phyloP scores from a whole-genome alignment of 2,113 vertebrate species.

The Sialia sialis region DNA sequence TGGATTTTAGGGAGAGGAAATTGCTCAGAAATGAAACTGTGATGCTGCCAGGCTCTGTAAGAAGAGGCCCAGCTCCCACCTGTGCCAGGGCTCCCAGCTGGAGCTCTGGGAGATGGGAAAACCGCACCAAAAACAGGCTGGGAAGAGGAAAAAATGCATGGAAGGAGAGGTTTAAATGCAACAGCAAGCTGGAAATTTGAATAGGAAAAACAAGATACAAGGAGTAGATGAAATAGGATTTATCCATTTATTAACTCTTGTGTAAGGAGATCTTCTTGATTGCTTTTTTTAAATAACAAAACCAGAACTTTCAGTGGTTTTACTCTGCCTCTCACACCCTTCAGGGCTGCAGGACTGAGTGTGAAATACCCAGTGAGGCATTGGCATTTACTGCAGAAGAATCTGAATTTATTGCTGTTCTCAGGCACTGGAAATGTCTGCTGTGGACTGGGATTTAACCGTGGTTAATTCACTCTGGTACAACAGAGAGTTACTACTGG shows the following conservation, averaged over 20 bases:
- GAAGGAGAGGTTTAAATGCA: neutral
- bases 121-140: neutral
- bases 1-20: conserved; percentile 31
- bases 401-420: neutral
- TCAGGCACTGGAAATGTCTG: neutral
- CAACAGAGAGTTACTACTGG: neutral
- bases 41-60: neutral
- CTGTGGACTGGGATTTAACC: neutral
- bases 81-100: neutral
- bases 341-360: neutral
- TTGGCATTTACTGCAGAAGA: neutral
- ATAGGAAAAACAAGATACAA: neutral
- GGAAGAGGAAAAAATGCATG: neutral
- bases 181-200: neutral
- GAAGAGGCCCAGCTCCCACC: neutral
- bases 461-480: neutral
- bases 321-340: neutral
- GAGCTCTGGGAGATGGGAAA: neutral
- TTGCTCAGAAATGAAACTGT: neutral
- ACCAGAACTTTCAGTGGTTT: neutral
- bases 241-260: neutral
- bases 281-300: neutral
- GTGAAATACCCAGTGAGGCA: neutral
- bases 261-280: neutral
- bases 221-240: neutral